phyloP scores from a whole-genome alignment of 2,888 invertebrate genomes.

The Oxyscelio sp. region DNA sequence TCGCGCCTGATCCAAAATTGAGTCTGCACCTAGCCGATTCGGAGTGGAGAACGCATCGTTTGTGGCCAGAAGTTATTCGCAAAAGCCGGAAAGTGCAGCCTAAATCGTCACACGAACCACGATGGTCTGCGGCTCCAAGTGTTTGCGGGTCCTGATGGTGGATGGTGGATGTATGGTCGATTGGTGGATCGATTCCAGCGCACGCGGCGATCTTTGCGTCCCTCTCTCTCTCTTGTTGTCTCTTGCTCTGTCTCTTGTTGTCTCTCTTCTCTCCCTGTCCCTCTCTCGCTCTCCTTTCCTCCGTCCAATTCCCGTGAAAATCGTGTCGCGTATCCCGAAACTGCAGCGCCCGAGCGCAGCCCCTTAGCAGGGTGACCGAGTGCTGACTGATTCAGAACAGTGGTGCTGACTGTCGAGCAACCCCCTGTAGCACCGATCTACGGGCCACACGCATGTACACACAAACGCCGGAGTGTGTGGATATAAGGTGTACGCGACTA shows the following conservation, averaged over 20 bases:
- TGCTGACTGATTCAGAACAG: conserved; percentile 71
- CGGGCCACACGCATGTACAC: conserved; percentile 67
- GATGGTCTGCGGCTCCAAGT: background rate
- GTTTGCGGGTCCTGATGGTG: conserved; percentile 24
- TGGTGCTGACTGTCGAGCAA: conserved; percentile 73
- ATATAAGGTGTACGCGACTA: conserved; percentile 65
- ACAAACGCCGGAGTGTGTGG: conserved; percentile 53
- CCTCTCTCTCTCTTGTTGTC: conserved; percentile 36
- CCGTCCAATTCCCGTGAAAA: conserved; percentile 52
- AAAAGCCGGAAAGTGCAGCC: too few species aligned
- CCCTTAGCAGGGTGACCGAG: conserved; percentile 73
- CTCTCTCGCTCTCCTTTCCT: too few species aligned
- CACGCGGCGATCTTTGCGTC: conserved; percentile 68
- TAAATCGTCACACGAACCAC: background rate
- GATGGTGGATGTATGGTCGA: conserved; percentile 68
- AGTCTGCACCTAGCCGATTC: too few species aligned
- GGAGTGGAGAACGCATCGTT: too few species aligned
- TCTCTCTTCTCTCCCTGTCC: too few species aligned
- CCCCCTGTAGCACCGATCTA: conserved; percentile 70
- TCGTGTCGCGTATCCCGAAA: conserved; percentile 60
- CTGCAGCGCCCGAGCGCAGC: conserved; percentile 65
- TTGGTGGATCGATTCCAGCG: conserved; percentile 68
- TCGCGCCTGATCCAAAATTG: too few species aligned
- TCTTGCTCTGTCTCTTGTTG: too few species aligned
- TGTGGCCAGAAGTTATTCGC: too few species aligned